Evolutionary conservation across 2,113 vertebrate genomes (phyloP).

Genomic region (Coptodon rendalli): DNA sequence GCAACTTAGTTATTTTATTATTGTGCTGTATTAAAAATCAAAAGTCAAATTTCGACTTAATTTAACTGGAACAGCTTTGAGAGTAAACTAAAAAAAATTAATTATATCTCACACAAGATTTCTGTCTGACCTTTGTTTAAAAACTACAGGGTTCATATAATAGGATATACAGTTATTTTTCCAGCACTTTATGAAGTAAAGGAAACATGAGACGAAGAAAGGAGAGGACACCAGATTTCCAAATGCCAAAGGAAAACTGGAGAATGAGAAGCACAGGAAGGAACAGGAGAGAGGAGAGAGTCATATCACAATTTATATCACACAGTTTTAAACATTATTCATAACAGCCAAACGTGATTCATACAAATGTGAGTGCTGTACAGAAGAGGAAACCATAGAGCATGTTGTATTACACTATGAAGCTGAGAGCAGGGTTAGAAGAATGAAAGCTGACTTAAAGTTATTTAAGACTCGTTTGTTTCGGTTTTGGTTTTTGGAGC

Average conservation of each 20-base stretch:
- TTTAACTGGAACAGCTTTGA: background rate
- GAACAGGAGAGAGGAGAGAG: background rate
- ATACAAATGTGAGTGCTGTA: background rate
- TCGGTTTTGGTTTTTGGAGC: background rate
- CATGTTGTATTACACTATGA: background rate
- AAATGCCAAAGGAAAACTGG: background rate
- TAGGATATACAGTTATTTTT: background rate
- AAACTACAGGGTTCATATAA: background rate
- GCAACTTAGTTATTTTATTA: background rate
- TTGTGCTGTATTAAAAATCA: background rate
- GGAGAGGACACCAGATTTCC: background rate
- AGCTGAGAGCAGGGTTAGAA: background rate
- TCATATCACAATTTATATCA: background rate
- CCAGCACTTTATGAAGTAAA: background rate
- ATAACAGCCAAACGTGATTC: background rate
- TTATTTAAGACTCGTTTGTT: background rate
- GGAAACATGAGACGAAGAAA: background rate
- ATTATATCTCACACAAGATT: background rate
- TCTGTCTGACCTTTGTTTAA: background rate
- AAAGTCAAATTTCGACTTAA: background rate
- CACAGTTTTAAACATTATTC: background rate
- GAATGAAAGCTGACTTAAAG: background rate
- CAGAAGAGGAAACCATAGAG: background rate
- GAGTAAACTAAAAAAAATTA: background rate
- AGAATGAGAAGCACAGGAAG: rapidly evolving